Evolutionary conservation across 2,113 vertebrate genomes (phyloP), one percentile per base, ranked within the genome.

Genomic region (Tretioscincus oriximinensis): DNA sequence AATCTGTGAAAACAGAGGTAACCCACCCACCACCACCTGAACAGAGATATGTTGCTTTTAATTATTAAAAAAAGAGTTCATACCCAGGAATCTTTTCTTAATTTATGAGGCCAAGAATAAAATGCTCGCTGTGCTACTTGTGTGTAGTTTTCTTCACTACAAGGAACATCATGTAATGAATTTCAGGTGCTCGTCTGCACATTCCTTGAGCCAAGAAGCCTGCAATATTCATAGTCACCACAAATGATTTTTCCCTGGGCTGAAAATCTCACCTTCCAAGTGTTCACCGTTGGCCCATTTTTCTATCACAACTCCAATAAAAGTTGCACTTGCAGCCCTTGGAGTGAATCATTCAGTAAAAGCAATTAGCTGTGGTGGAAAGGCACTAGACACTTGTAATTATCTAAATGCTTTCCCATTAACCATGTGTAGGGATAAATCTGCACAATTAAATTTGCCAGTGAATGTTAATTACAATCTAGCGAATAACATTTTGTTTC

Each of bases 361-460:
- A 94, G 92, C 49, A 74, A 93, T 93, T 90, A 90, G 87, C 90
- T 91, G 89, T 90, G 88, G 92, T 90, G 88, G 92, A 94, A 96
- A 93, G 90, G 90, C 84, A 88, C 80, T 87, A 93, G 94, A 94
- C 94, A 94, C 91, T 88, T 90, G 88, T 88, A 95, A 95, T 95
- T 94, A 94, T 86, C 93, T 93, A 92, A 95, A 94, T 94, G 94
- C 90, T 84, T 95, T 89, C 82, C 91, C 93, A 91, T 94, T 95
- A 94, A 91, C 93, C 83, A 87, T 91, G 90, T 90, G 88, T 95
- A 91, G 92, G 93, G 90, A 92, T 92, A 92, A 94, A 95, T 90
- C 88, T 90, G 90, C 84, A 86, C 93, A 95, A 94, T 94, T 90
- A 86, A 91, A 94, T 95, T 90, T 74, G 78, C 93, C 92, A 89